Conservation (phyloP, 2,888 invertebrate species). For the Lasiommata megera region DNA sequence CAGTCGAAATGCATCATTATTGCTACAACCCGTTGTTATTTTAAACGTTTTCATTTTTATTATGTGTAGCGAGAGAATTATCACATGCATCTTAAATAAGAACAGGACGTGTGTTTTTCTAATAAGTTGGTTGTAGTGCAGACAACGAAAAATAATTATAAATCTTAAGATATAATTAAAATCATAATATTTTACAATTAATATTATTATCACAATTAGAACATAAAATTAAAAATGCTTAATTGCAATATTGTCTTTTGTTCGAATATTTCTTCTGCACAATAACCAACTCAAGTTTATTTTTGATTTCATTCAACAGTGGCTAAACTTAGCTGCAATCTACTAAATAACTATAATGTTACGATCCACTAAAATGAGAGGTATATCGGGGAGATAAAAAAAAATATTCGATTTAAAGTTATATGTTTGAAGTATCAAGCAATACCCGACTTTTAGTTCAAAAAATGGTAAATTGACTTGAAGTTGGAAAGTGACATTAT, state of each 20-base stretch:
- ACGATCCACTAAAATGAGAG: no score
- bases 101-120: not conserved
- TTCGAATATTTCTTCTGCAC: not conserved
- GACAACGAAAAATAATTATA: not conserved
- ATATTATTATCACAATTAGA: conserved; percentile 4
- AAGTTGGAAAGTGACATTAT: no score
- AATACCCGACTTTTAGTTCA: no score
- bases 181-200: not conserved
- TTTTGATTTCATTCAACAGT: not conserved
- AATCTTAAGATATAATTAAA: not conserved
- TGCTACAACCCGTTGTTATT: conserved; percentile 63
- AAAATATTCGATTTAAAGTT: no score
- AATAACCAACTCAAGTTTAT: not conserved
- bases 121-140: not conserved
- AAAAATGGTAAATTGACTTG: no score
- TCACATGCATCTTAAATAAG: not conserved
- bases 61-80: not conserved
- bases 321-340: not conserved
- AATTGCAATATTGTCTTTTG: conserved; percentile 7
- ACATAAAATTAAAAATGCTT: not conserved
- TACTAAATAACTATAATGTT: no score
- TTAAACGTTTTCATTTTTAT: conserved; percentile 21
- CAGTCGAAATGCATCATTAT: conserved; percentile 33
- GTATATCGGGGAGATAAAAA: no score
- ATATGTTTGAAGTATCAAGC: no score